Conservation (phyloP, 1,140 invertebrate species). For the Heliothis subflexa region DNA sequence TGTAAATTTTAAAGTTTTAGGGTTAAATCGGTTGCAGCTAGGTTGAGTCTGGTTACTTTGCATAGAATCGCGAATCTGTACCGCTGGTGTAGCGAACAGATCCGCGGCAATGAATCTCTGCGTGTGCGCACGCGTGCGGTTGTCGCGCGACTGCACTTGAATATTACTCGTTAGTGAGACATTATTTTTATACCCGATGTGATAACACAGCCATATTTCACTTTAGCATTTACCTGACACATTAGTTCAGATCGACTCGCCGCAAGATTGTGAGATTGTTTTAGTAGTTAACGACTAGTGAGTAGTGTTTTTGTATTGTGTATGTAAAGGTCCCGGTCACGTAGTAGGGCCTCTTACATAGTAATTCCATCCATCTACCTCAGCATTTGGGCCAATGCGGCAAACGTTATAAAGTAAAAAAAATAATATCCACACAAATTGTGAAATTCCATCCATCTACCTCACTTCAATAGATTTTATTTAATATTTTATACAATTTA, state of each 20-base stretch:
- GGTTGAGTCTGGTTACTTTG: constrained; percentile 49
- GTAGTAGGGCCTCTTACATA: constrained; percentile 82
- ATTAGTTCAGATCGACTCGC: constrained; percentile 69
- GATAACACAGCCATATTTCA: constrained; percentile 58
- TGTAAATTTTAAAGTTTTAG: constrained; percentile 68
- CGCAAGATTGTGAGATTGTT: constrained; percentile 73
- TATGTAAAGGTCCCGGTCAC: constrained; percentile 78
- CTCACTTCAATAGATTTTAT: constrained; percentile 87
- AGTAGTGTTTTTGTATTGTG: constrained; percentile 81
- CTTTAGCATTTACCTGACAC: constrained; percentile 64
- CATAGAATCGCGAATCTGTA: constrained; percentile 15
- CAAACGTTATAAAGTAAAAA: constrained; percentile 76
- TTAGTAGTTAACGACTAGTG: constrained; percentile 78
- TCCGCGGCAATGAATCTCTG: constrained; percentile 11
- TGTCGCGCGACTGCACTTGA: not conserved
- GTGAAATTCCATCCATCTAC: constrained; percentile 88
- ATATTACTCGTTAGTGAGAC: constrained; percentile 45
- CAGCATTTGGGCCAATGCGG: constrained; percentile 84
- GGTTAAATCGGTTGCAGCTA: constrained; percentile 62
- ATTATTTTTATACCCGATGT: constrained; percentile 61
- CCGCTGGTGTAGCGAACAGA: constrained; percentile 16
- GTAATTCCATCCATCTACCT: constrained; percentile 87
- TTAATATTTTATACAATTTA: constrained; percentile 87
- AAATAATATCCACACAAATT: constrained; percentile 85
- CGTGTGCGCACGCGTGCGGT: not conserved